Base-by-base conservation (phyloP, 1,140 invertebrate species). In the Drosophila busckii region DNA sequence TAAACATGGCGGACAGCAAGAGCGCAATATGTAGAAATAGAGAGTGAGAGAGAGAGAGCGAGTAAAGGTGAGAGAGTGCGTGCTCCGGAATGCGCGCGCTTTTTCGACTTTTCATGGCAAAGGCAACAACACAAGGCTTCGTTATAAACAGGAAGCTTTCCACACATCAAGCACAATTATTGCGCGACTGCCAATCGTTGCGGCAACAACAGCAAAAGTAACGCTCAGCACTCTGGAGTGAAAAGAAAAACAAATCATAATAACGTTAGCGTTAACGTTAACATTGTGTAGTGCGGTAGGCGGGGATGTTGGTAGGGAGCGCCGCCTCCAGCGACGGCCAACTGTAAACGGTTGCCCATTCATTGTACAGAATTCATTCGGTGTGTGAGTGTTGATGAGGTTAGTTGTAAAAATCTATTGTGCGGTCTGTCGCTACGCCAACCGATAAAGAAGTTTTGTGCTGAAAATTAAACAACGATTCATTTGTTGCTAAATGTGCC, bases 341-440 rank as follows among this genome's bases (percentile, higher is more conserved):
- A 31, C 40, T 4, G 12, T 2, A 1, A 19, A 22, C 40, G 8
- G 16, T 45, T 65, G 61, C 22, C 67, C 64, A 69, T 80, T 80
- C 73, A 80, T 82, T 82, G 75, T 55, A 55, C 63, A 54, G 58
- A 63, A 48, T 56, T 73, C 73, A 80, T 80, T 80, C 69, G 67
- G 73, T 80, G 73, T 82, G 73, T 80, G 73, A 80, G 73, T 80
- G 73, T 80, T 80, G 73, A 82, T 80, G 73, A 82, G 64, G 73
- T 80, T 82, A 73, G 75, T 80, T 73, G 63, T 80, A 52, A 54
- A 49, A 32, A 37, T 25, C 58, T 20, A 48, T 61, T 61, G 38
- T 38, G 25, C 48, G 48, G 20, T 48, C 41, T 46, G 38, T 22
- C 49, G 50, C 28, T 45, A n/a, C 25, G 40, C 31, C 31, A 56